Evolutionary conservation across 2,888 invertebrate species (phyloP).

Genomic region (Limnephilus marmoratus): DNA sequence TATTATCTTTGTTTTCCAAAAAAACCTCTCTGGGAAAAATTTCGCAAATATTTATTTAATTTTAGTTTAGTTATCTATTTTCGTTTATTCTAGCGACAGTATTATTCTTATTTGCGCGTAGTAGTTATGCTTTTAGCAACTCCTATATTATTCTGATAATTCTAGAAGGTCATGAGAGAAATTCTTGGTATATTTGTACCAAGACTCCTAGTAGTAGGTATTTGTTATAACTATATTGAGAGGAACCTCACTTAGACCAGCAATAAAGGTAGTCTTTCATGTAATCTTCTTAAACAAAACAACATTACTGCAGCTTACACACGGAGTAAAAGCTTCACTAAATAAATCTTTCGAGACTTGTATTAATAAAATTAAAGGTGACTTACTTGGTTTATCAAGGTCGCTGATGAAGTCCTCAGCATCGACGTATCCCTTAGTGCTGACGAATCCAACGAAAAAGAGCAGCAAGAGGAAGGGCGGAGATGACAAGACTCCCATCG

Average conservation of each 20-base stretch:
- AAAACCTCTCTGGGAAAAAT: too few relatives aligned
- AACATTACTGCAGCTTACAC: background rate
- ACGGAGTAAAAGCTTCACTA: background rate
- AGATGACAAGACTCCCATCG: constrained; percentile 7
- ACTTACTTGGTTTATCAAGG: constrained; percentile 80
- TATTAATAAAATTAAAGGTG: constrained; percentile 14
- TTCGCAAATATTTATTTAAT: too few relatives aligned
- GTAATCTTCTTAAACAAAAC: background rate
- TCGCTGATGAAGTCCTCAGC: constrained; percentile 79
- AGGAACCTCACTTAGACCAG: background rate
- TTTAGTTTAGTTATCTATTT: too few relatives aligned
- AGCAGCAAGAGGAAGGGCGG: constrained; percentile 22
- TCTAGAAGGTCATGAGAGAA: too few relatives aligned
- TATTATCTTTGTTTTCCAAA: too few relatives aligned
- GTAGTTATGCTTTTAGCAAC: too few relatives aligned
- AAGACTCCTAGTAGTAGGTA: too few relatives aligned
- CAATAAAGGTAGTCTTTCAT: background rate
- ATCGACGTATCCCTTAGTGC: constrained; percentile 76
- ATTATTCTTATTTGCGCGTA: too few relatives aligned
- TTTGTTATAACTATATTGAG: background rate
- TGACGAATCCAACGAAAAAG: constrained; percentile 34
- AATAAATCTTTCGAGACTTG: background rate
- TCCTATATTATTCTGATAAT: too few relatives aligned
- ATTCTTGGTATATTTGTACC: too few relatives aligned
- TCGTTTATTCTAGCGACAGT: too few relatives aligned